A percentile compares a stretch with the other conserved stretches of the same genome.
These are phyloP conservation scores for Platysternon megacephalum DNA, from an alignment of 2,113 vertebrate species.

Conservation along the genomic window DNA sequence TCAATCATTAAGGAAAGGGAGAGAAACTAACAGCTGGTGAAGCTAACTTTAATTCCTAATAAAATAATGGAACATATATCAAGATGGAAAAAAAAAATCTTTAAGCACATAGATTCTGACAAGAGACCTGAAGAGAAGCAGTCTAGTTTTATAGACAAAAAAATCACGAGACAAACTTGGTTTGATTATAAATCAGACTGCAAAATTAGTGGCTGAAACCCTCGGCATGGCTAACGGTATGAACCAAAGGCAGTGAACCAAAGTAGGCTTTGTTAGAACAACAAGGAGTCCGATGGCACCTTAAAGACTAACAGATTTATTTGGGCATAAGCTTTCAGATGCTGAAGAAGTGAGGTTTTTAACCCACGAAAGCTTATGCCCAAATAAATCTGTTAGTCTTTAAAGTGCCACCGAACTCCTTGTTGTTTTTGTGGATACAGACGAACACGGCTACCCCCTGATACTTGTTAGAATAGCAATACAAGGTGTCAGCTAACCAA, in stretches of 20 bases:
- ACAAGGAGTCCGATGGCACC: no score
- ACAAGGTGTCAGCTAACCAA: not conserved
- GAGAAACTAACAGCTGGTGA: not conserved
- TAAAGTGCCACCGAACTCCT: no score
- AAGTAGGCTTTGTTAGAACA: not conserved
- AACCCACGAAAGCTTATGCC: no score
- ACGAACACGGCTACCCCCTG: no score
- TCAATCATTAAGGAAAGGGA: not conserved
- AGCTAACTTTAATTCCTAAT: not conserved
- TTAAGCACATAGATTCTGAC: not conserved
- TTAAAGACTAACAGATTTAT: no score
- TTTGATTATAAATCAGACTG: not conserved
- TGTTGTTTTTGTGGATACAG: no score
- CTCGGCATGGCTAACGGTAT: not conserved
- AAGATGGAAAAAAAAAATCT: not conserved
- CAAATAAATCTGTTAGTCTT: no score
- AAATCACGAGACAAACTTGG: not conserved
- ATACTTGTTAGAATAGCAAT: not conserved
- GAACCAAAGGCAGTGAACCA: not conserved
- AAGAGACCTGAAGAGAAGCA: fast-evolving
- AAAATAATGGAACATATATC: not conserved
- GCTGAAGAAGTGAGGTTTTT: no score
- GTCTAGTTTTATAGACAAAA: not conserved
- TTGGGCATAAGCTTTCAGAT: no score
- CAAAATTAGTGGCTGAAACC: not conserved